A percentile compares a stretch with the other conserved stretches of the same genome.
Conservation (phyloP, 1,140 invertebrate genomes). For the Cataglyphis hispanica region DNA sequence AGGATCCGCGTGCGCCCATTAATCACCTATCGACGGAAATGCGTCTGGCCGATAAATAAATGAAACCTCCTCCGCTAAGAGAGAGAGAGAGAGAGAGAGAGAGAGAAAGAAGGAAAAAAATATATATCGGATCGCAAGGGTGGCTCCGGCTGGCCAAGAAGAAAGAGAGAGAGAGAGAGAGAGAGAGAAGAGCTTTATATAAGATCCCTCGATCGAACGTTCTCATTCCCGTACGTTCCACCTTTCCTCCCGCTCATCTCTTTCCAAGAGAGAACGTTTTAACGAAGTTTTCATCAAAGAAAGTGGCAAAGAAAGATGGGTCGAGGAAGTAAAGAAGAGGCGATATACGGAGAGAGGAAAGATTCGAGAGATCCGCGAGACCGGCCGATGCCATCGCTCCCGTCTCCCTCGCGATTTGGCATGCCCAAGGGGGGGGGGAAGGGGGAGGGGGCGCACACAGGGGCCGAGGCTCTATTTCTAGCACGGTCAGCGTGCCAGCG, state of each 20-base stretch:
- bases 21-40: constrained; percentile 58
- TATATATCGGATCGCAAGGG: constrained; percentile 26
- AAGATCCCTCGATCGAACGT: constrained; percentile 45
- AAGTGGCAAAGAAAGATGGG: neutral
- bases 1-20: constrained; percentile 38
- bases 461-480: constrained; percentile 72
- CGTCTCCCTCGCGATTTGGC: constrained; percentile 45
- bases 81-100: neutral
- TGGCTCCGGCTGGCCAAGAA: constrained; percentile 11
- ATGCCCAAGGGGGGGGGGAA: neutral
- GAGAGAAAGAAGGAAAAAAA: no score
- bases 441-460: neutral
- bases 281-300: constrained; percentile 22
- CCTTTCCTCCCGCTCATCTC: neutral
- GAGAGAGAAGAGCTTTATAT: constrained; percentile 28
- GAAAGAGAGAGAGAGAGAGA: neutral
- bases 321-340: neutral
- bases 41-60: constrained; percentile 56
- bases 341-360: neutral
- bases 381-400: constrained; percentile 12
- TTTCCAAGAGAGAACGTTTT: neutral
- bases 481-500: constrained; percentile 71
- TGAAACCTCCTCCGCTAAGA: constrained; percentile 36
- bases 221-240: constrained; percentile 17
- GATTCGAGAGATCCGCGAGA: neutral